Conservation (phyloP, 53 echinoderm and acorn worm genomes). For the Holothuria leucospilota region DNA sequence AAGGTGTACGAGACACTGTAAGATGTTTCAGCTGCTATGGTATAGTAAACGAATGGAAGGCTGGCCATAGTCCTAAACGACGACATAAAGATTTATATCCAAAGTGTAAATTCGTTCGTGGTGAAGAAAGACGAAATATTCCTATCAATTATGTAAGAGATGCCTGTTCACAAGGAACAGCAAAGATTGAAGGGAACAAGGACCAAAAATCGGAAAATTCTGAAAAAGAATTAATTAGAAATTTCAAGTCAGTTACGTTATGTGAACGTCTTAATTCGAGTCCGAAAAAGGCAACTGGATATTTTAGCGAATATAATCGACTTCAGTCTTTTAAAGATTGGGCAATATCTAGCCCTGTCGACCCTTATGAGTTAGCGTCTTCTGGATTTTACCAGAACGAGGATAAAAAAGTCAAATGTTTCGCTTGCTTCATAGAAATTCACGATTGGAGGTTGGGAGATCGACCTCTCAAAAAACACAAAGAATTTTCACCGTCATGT, state of each 20-base stretch:
- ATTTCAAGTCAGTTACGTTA: not conserved
- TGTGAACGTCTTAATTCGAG: not conserved
- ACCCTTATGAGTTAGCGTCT: conserved; percentile 14
- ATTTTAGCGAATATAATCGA: conserved; percentile 20
- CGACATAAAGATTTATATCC: conserved; percentile 12
- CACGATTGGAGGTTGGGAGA: not conserved
- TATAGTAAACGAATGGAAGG: not conserved
- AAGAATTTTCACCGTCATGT: conserved; percentile 16
- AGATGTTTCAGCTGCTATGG: conserved; percentile 29
- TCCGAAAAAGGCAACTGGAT: not conserved
- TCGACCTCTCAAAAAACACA: not conserved
- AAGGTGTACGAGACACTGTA: conserved; percentile 14
- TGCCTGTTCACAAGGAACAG: not conserved
- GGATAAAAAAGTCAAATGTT: conserved; percentile 1
- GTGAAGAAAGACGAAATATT: not conserved
- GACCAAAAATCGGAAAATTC: not conserved
- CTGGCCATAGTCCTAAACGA: not conserved
- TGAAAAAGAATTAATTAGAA: not conserved
- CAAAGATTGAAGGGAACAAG: not conserved
- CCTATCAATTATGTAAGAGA: not conserved
- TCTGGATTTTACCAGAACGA: not conserved
- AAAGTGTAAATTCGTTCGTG: conserved; percentile 20
- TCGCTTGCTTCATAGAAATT: conserved; percentile 28
- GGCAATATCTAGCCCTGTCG: conserved; percentile 7
- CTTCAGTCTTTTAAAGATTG: conserved; percentile 8